Conservation (phyloP, 2,888 invertebrate species). For the Ormyrus nitidulus region DNA sequence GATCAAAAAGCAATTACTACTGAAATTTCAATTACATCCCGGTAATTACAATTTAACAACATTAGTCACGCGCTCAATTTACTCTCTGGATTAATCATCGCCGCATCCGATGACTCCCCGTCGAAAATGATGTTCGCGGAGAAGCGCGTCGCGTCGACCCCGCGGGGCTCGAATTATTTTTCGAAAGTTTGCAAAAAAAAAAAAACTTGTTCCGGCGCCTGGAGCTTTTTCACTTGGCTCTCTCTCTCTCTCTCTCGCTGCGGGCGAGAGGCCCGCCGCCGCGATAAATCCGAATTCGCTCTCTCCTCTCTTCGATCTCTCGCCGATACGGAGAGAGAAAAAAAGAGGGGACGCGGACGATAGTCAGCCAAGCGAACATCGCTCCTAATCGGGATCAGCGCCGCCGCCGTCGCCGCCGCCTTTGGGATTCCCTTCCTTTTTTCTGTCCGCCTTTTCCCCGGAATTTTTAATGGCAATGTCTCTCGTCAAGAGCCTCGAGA, state of each 20-base stretch:
- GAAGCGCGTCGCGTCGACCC: too few relatives aligned
- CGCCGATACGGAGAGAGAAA: conserved; percentile 6
- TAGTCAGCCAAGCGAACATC: conserved; percentile 26
- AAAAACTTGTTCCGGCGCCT: conserved; percentile 7
- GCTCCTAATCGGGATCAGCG: conserved; percentile 37
- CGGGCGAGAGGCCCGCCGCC: neutral
- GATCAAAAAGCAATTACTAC: too few relatives aligned
- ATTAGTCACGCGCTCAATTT: too few relatives aligned
- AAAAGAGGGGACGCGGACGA: neutral
- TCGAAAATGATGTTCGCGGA: too few relatives aligned
- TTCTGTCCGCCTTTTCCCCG: neutral
- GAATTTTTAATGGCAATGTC: conserved; percentile 48
- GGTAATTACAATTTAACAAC: too few relatives aligned
- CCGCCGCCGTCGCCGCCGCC: neutral
- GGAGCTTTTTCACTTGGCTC: conserved; percentile 44
- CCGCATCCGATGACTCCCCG: too few relatives aligned
- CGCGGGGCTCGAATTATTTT: too few relatives aligned
- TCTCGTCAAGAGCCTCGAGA: neutral
- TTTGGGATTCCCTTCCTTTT: neutral
- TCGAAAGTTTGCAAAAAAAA: too few relatives aligned
- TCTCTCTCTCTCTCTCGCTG: neutral
- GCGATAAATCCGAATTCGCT: conserved; percentile 44
- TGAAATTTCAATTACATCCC: too few relatives aligned
- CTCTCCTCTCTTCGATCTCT: conserved; percentile 25
- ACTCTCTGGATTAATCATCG: too few relatives aligned